Base-by-base conservation (phyloP, 2,113 vertebrate species). In the Turnix velox region DNA sequence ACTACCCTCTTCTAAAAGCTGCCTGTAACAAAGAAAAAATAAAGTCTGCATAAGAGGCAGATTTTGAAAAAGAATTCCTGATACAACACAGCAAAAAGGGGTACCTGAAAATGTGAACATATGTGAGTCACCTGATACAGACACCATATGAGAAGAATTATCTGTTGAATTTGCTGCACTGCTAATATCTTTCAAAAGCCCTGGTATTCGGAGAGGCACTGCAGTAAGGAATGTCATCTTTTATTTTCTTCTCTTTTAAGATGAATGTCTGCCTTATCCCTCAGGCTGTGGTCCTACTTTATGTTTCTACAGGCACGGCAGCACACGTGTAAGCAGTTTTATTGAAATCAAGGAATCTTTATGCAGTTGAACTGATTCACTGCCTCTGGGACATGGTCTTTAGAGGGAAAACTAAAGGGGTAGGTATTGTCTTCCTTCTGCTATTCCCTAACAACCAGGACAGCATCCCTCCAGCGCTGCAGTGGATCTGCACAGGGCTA, bases 41-140 rank as follows among this genome's bases (percentile, higher is more conserved):
- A 52, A 85, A 77, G 88, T 58, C 90, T 62, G 52, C 24, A 46
- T n/a, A 76, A 17, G n/a, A 46, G 54, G 20, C 88, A 89, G 73
- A 57, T 84, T 81, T 67, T 76, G 72, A 58, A 82, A 79, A 84
- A 78, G 28, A 92, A 46, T 46, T 83, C 54, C 31, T 82, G 75
- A 80, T 83, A 91, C 83, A 87, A 87, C 91, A n/a, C 54, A 80
- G 71, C 27, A 86, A 23, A 59, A 91, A 59, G 42, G 27, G 42
- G 33, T 51, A 94, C 95, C 91, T 91, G 87, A 76, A 87, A 92
- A 93, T 43, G 14, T 54, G 86, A 91, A 93, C 96, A 94, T 79
- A 49, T 93, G 92, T 2, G 46, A 92, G 89, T 94, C 91, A 94
- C 92, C 91, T 93, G 94, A 93, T 69, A 63, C 69, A 89, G 74